Evolutionary conservation across 2,888 invertebrate species (phyloP).

Genomic region (Acanthopleura granulata): DNA sequence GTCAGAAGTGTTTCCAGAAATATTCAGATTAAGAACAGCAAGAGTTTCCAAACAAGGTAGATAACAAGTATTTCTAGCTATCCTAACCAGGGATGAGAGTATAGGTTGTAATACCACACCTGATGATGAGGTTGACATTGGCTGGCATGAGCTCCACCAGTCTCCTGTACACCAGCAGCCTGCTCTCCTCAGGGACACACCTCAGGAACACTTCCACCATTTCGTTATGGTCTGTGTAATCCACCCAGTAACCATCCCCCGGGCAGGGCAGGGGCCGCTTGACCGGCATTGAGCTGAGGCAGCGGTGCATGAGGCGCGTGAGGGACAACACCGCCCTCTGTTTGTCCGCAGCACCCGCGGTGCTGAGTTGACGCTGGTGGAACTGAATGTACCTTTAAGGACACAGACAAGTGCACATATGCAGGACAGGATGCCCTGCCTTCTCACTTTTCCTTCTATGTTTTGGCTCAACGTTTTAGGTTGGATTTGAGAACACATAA

Average conservation of each 20-base stretch:
- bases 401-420: no score
- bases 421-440: no score
- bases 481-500: no score
- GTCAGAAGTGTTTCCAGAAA: no score
- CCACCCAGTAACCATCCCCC: slow-evolving; percentile 34
- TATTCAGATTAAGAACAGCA: no score
- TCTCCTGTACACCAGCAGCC: slow-evolving; percentile 39
- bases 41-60: no score
- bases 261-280: slow-evolving; percentile 35
- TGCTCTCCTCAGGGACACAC: slow-evolving; percentile 39
- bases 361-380: slow-evolving; percentile 34
- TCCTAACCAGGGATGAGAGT: no score
- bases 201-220: slow-evolving; percentile 47
- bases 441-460: no score
- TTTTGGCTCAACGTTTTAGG: no score
- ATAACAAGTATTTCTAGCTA: no score
- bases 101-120: slow-evolving; percentile 35
- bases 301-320: slow-evolving; percentile 38
- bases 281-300: slow-evolving; percentile 43
- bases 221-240: slow-evolving; percentile 47
- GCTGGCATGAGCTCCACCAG: slow-evolving; percentile 49
- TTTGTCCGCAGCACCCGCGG: slow-evolving; percentile 21
- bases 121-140: slow-evolving; percentile 48
- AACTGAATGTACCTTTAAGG: slow-evolving; percentile 44
- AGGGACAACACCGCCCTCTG: slow-evolving; percentile 28